These are phyloP conservation scores for Dryocosmus kuriphilus DNA, from an alignment of 2,888 invertebrate species.

Conservation along the genomic window DNA sequence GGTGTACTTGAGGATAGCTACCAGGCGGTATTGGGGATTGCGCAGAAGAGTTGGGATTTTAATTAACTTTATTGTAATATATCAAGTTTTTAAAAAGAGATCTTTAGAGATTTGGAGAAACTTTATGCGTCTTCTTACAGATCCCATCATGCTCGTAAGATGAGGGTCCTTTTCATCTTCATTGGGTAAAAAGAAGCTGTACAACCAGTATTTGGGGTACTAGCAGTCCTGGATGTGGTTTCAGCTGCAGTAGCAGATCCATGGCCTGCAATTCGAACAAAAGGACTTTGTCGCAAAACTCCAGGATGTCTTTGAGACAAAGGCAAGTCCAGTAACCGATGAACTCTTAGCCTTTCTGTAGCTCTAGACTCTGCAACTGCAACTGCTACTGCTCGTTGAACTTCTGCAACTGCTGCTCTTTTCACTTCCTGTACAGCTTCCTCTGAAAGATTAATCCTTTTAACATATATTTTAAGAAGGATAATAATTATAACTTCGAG, in stretches of 20 bases:
- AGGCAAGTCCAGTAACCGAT: constrained; percentile 70
- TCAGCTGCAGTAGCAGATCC: constrained; percentile 76
- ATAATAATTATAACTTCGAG: too few species aligned
- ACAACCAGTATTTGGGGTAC: constrained; percentile 57
- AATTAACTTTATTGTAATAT: too few species aligned
- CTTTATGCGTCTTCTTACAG: constrained; percentile 61
- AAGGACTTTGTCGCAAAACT: constrained; percentile 66
- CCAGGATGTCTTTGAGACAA: constrained; percentile 67
- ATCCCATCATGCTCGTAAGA: constrained; percentile 64
- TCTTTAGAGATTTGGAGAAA: too few species aligned
- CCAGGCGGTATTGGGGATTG: too few species aligned
- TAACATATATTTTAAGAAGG: background rate
- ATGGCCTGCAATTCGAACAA: constrained; percentile 72
- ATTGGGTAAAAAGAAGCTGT: constrained; percentile 51
- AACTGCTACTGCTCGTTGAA: constrained; percentile 90
- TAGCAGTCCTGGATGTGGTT: constrained; percentile 68
- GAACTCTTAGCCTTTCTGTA: constrained; percentile 80
- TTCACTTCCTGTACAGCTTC: constrained; percentile 89
- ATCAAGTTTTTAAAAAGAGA: too few species aligned
- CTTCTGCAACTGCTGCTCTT: constrained; percentile 93
- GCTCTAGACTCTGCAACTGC: constrained; percentile 90
- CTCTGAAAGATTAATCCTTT: constrained; percentile 75
- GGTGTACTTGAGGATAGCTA: too few species aligned
- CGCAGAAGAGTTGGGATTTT: too few species aligned
- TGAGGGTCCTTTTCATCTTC: constrained; percentile 72